Evolutionary conservation across 1,140 invertebrate genomes (phyloP), one percentile per base, ranked within the genome.

Genomic region (Agraylea sexmaculata): DNA sequence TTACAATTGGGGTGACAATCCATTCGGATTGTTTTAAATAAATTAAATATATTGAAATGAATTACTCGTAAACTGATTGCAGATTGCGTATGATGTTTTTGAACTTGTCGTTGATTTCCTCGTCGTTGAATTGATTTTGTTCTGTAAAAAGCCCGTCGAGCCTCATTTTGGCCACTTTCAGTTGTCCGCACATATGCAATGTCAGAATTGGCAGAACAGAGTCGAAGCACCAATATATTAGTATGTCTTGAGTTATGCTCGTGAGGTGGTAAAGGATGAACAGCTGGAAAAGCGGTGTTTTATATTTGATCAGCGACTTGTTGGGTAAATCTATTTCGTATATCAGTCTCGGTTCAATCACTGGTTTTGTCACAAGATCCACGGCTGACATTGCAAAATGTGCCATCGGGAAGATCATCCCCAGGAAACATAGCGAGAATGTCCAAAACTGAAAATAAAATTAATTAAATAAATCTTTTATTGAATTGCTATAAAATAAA

Each of bases 41-140:
- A n/a, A 39, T 10, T n/a, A 29, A 12, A 39, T 11, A 29, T 39
- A n/a, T 22, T 37, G 7, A 28, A 28, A 18, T 17, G 6, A 28
- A 28, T 38, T 28, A 47, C 46, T 28, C 20, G 29, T 48, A 48
- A 13, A 44, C 42, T 12, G 11, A 27, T 38, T 48, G 46, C n/a
- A 48, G 34, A 6, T 41, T 25, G 34, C 38, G 2, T 5, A 48
- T 31, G 5, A 45, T 35, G 8, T 29, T 13, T 11, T 19, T 36
- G 8, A 45, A 16, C 15, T 36, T 17, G 15, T 12, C 19, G 28
- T 36, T 15, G 2, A 12, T 27, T 21, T 36, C 31, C 12, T 21
- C 12, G 10, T 15, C 4, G 2, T 27, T 19, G 8, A 16, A 21
- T 18, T 4, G 7, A 16, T 37, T 21, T 8, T 15, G 6, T 31